Base-by-base conservation (phyloP, 2,797 vertebrate genomes). In the Leptoclinus maculatus region DNA sequence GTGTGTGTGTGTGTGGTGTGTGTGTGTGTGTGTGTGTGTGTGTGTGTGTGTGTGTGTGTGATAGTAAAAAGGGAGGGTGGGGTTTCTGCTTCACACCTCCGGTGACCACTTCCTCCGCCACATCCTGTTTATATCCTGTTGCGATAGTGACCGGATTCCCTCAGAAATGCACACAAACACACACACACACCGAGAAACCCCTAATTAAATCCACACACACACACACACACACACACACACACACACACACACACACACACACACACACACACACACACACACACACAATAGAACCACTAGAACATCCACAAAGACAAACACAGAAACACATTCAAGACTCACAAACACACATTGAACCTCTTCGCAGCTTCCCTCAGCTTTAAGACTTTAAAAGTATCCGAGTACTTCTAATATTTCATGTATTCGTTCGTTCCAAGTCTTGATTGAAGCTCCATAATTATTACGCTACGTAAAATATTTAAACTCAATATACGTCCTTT, bases 111-210 rank as follows among this genome's bases (percentile, higher is more conserved):
- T 90, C 91, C 89, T 87, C 36, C 5, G 1, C 72, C 29, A 63
- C 76, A 66, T 88, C 90, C 88, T 89, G 89, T 92, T 89, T 84
- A 71, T 66, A 86, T 90, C 87, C 88, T 87, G 82, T 79, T 74
- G 49, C 67, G 1, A 71, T 67, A 62, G 76, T 66, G 74, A 86
- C 76, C 27, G 25, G 71, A 51, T 57, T 72, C 43, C 51, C 65
- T 79, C 38, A 78, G 47, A 78, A 34, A 81, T 7, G 0, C 65
- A 56, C 56, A 60, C 17, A 41, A 45, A 49, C 11, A 58, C 23
- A 66, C 16, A 66, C n/a, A 34, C 19, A 13, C 62, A 60, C 51
- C 62, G 25, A 56, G 7, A 36, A 23, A 43, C 38, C 27, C 6
- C 51, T 9, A 39, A 43, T 56, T 65, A 34, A 34, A 3, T 41